Percentiles rank a stretch among this genome's conserved stretches.
Conservation (phyloP, 2,113 vertebrate genomes). For the Martes martes region DNA sequence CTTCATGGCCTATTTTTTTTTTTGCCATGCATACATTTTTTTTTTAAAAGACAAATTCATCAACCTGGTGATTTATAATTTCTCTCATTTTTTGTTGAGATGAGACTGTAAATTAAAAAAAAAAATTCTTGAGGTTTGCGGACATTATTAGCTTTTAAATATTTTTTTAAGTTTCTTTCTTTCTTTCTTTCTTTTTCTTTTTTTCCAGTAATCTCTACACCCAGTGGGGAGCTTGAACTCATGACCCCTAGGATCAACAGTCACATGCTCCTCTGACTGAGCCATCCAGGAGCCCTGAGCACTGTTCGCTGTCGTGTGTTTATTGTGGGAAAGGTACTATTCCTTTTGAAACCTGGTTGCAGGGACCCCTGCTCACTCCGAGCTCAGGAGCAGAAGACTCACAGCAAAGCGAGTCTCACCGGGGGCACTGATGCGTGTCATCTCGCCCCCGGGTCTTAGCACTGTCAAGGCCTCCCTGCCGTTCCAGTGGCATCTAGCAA, state of each 20-base stretch:
- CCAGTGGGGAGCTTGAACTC: background rate
- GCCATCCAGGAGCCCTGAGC: background rate
- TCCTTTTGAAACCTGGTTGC: background rate
- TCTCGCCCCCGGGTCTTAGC: accelerated
- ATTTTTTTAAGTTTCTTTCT: background rate
- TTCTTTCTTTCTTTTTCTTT: background rate
- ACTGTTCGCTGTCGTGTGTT: background rate
- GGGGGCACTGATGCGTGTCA: accelerated
- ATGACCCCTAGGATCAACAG: background rate
- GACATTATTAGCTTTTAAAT: background rate
- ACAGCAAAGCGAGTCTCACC: background rate
- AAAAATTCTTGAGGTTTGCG: background rate
- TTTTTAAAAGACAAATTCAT: too few species aligned
- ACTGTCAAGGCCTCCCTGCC: background rate
- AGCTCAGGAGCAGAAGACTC: background rate
- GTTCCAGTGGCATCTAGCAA: accelerated
- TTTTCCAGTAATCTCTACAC: background rate
- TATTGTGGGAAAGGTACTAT: background rate
- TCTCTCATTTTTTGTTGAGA: background rate
- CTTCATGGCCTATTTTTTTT: background rate
- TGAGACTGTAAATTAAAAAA: background rate
- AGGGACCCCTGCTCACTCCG: background rate
- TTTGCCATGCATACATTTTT: background rate
- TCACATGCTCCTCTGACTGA: background rate
- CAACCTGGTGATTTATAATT: background rate